These are phyloP conservation scores for Drosophila pseudotalamancana DNA, from an alignment of 2,888 invertebrate genomes.

Conservation along the genomic window DNA sequence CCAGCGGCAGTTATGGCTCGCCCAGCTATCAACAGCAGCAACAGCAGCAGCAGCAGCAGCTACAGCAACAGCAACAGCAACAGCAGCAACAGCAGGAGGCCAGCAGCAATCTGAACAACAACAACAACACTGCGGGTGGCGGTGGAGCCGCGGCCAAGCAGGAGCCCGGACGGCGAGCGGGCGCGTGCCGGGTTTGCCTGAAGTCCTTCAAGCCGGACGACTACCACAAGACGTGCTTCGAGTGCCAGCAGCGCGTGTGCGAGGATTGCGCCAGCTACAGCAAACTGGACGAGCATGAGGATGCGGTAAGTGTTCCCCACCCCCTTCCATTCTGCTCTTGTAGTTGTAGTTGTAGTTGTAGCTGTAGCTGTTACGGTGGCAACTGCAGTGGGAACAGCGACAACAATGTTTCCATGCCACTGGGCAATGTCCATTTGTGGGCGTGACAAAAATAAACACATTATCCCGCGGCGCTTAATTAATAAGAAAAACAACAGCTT, in stretches of 20 bases:
- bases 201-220: constrained; percentile 95
- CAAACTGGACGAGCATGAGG: constrained; percentile 92
- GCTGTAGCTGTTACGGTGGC: neutral
- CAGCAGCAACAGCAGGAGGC: constrained; percentile 76
- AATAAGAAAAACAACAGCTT: constrained; percentile 55
- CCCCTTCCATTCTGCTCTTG: too few relatives aligned
- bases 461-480: constrained; percentile 61
- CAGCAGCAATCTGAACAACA: constrained; percentile 83
- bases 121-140: constrained; percentile 69
- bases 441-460: constrained; percentile 53
- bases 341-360: neutral
- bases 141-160: constrained; percentile 84
- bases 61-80: constrained; percentile 63
- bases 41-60: constrained; percentile 73
- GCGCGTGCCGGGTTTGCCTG: constrained; percentile 92
- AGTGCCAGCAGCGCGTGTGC: constrained; percentile 95
- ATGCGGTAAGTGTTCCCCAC: constrained; percentile 89
- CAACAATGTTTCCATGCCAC: constrained; percentile 61
- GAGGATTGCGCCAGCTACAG: constrained; percentile 97
- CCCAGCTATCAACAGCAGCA: constrained; percentile 79
- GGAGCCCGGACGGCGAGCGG: constrained; percentile 90
- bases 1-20: constrained; percentile 70
- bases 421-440: constrained; percentile 54
- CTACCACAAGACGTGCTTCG: constrained; percentile 93
- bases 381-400: constrained; percentile 15